phyloP scores from a whole-genome alignment of 2,888 invertebrate species.

The Escarpia spicata region DNA sequence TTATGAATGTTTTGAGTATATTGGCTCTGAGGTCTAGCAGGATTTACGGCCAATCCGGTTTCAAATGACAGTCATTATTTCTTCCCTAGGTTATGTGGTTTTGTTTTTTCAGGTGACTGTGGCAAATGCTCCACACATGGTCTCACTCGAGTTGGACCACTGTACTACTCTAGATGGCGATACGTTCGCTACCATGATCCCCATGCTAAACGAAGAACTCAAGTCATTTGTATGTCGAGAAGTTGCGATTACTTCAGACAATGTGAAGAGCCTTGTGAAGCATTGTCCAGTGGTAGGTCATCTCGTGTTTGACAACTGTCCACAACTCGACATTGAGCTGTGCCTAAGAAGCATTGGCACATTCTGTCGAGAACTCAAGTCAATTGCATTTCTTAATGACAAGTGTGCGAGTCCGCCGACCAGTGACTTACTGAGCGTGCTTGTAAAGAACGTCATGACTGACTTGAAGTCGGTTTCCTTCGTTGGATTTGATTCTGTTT shows the following conservation, averaged over 20 bases:
- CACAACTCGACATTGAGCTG: not conserved
- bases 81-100: not conserved
- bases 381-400: not conserved
- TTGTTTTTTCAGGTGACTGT: not conserved
- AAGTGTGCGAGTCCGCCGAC: not conserved
- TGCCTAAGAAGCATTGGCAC: not conserved
- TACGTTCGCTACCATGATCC: not conserved
- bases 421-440: constrained; percentile 22
- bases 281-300: not conserved
- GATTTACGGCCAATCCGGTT: too few species aligned
- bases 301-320: not conserved
- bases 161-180: not conserved
- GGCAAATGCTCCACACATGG: not conserved
- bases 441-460: constrained; percentile 23
- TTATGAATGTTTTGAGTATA: too few species aligned
- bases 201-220: not conserved
- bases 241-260: constrained; percentile 12
- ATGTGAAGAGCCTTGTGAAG: constrained; percentile 6
- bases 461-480: constrained; percentile 24
- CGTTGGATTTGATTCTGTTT: constrained; percentile 23
- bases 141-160: not conserved
- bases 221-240: constrained; percentile 6
- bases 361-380: not conserved
- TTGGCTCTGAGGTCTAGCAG: too few species aligned
- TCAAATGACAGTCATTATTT: not conserved